Conservation (phyloP, 2,888 invertebrate genomes). For the Nephrotoma guestfalica region DNA sequence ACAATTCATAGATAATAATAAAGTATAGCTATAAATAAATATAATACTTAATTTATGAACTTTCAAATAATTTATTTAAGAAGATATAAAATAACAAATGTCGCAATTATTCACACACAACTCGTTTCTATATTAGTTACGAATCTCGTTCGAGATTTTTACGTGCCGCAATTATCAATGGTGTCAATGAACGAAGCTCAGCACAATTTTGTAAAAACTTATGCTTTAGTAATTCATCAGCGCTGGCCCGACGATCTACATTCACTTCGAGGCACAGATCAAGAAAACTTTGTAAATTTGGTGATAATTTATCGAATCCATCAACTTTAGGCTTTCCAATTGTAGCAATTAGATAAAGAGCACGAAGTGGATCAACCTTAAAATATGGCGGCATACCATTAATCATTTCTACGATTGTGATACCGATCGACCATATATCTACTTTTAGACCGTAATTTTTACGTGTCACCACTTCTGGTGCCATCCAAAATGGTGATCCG, state of each 20-base stretch:
- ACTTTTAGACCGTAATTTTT: constrained; percentile 90
- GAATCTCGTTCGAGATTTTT: constrained; percentile 46
- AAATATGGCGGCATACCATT: constrained; percentile 96
- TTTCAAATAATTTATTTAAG: too few relatives aligned
- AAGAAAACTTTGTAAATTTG: constrained; percentile 64
- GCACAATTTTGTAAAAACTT: constrained; percentile 75
- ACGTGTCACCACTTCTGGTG: constrained; percentile 83
- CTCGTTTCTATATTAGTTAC: background rate
- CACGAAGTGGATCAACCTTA: constrained; percentile 81
- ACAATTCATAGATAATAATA: too few relatives aligned
- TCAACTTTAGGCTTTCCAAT: constrained; percentile 87
- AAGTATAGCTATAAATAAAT: too few relatives aligned
- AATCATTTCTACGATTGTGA: constrained; percentile 91
- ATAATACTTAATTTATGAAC: too few relatives aligned
- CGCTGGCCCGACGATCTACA: constrained; percentile 74
- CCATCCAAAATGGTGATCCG: constrained; percentile 98
- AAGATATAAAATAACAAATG: too few relatives aligned
- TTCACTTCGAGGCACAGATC: constrained; percentile 85
- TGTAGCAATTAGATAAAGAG: constrained; percentile 91
- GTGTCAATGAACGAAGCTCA: constrained; percentile 66
- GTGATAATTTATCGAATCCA: constrained; percentile 62
- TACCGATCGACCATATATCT: constrained; percentile 89
- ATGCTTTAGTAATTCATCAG: constrained; percentile 78
- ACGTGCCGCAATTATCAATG: constrained; percentile 84
- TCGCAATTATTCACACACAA: too few relatives aligned